Evolutionary conservation across 2,113 vertebrate genomes (phyloP).

Genomic region (Dermatemys mawii): DNA sequence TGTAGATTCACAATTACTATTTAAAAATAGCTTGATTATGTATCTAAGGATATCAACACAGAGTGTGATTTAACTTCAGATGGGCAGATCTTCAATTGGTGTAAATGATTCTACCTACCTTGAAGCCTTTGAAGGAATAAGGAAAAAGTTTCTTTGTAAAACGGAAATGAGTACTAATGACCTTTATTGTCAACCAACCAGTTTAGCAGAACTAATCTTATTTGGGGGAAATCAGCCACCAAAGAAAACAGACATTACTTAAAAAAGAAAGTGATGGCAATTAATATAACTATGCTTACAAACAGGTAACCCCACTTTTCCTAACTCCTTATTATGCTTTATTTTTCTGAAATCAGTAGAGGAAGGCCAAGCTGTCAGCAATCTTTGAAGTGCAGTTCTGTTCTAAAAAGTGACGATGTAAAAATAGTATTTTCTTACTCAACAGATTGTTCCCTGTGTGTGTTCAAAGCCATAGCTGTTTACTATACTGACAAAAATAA

Average conservation of each 20-base stretch:
- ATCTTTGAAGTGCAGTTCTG: not conserved
- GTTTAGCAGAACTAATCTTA: not conserved
- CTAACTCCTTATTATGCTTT: not conserved
- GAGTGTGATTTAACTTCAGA: not conserved
- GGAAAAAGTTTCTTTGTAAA: not conserved
- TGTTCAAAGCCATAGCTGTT: not conserved
- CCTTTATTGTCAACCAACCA: not conserved
- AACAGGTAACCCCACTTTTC: not conserved
- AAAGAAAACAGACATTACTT: not conserved
- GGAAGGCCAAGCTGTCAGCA: not conserved
- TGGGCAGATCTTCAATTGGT: not conserved
- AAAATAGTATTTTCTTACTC: not conserved
- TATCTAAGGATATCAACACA: not conserved
- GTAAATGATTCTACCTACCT: not conserved
- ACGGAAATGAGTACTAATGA: not conserved
- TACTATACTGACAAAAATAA: not conserved
- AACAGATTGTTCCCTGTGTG: not conserved
- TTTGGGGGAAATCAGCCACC: not conserved
- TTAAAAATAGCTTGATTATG: not conserved
- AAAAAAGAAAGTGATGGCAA: not conserved
- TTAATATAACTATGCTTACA: not conserved
- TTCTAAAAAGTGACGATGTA: not conserved
- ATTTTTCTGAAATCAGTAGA: not conserved
- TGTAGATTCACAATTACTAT: not conserved
- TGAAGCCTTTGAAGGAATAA: not conserved